Evolutionary conservation across 2,797 vertebrate species (phyloP).

Genomic region (Gobionotothen gibberifrons): DNA sequence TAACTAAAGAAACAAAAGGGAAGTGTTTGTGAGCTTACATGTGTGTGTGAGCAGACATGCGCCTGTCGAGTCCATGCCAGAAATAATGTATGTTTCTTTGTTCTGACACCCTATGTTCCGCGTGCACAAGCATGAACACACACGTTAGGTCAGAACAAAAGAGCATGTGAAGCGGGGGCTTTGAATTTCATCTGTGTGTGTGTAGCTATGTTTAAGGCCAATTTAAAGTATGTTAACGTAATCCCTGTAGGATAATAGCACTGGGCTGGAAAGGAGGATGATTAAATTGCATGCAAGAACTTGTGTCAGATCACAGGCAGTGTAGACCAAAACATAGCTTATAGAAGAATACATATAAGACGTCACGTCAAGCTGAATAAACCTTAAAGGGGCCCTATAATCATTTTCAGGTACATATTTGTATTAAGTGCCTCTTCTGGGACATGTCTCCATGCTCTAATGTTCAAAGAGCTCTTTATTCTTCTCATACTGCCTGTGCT

Average conservation of each 20-base stretch:
- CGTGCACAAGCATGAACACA: background rate
- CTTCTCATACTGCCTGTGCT: too few species aligned
- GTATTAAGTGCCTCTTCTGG: too few species aligned
- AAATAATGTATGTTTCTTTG: background rate
- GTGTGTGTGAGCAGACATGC: background rate
- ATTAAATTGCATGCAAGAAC: background rate
- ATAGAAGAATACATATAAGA: too few species aligned
- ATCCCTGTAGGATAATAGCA: background rate
- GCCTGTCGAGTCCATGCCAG: background rate
- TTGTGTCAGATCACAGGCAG: background rate
- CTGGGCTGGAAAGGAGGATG: background rate
- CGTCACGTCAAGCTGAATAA: too few species aligned
- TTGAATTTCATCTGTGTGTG: background rate
- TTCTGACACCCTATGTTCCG: too few species aligned
- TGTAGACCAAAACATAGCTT: too few species aligned
- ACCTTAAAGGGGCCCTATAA: too few species aligned
- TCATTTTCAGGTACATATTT: too few species aligned
- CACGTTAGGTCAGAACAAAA: background rate
- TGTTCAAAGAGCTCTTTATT: too few species aligned
- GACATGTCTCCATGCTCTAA: too few species aligned
- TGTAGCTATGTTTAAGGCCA: background rate
- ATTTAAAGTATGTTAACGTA: background rate
- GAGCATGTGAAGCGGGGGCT: background rate
- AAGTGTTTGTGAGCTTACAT: background rate
- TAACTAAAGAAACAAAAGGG: background rate